Evolutionary conservation across 2,113 vertebrate species (phyloP), one percentile per base, ranked within the genome.

Genomic region (Mola mola): DNA sequence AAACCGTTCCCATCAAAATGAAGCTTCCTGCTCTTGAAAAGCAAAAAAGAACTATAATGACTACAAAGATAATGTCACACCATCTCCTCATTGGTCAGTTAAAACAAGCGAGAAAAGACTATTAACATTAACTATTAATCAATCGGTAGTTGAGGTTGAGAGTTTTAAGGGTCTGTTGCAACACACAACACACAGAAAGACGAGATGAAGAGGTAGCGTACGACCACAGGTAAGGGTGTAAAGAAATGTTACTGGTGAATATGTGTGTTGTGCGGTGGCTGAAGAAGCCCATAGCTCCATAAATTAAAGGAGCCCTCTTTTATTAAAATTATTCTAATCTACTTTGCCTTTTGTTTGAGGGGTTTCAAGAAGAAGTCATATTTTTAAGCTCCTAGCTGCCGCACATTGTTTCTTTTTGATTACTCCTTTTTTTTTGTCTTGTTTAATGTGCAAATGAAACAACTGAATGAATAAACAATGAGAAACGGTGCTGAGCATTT

Each of bases 381-480:
- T 63, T 69, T 75, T 43, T 51, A 58, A 26, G 43, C 31, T 77
- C 21, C 20, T 55, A 34, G 24, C 52, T 62, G 16, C 16, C 19
- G 12, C 61, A 50, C 40, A 58, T 37, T 46, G 38, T 60, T 62
- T 73, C 33, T 38, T 38, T 67, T 67, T 53, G 15, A 64, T 72
- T 21, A 34, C 20, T 25, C 6, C 22, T 19, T 48, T 43, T 42
- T 38, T 42, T 58, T 44, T 52, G 44, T 13, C 26, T 63, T 57
- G 44, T 66, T 71, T 72, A 78, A 69, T 60, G 50, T 74, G 42
- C 25, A 76, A 72, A 82, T 77, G 42, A 78, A 81, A 61, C 25
- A 70, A 57, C 2, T 1, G 12, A 50, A 51, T 59, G 43, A 60
- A 72, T 21, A 66, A 74, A 78, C 42, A 15, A 44, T 8, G 28